These are phyloP conservation scores for Typhlichthys subterraneus DNA, from an alignment of 2,797 vertebrate species.

Conservation along the genomic window DNA sequence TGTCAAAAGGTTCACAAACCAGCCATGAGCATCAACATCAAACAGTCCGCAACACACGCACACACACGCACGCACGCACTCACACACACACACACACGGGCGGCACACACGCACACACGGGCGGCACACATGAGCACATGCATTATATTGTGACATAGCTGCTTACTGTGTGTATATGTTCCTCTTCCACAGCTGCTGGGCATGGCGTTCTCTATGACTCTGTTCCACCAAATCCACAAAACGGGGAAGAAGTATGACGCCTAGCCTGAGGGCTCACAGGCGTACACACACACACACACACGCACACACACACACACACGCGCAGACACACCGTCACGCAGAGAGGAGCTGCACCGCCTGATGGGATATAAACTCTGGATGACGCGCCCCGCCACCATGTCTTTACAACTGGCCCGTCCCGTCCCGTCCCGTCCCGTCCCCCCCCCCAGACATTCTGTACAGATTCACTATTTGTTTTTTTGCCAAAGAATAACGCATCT, in stretches of 20 bases:
- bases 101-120: not conserved
- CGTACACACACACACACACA: too few species aligned
- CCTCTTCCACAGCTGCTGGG: slow-evolving; percentile 88
- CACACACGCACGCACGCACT: not conserved
- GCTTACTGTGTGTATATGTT: slow-evolving; percentile 28
- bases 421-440: too few species aligned
- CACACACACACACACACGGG: not conserved
- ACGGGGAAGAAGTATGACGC: slow-evolving; percentile 97
- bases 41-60: slow-evolving; percentile 15
- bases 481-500: slow-evolving; percentile 80
- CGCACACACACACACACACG: not conserved
- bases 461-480: slow-evolving; percentile 66
- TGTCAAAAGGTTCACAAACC: slow-evolving; percentile 29
- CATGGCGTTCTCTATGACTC: slow-evolving; percentile 98
- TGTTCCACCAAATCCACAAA: slow-evolving; percentile 97
- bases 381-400: slow-evolving; percentile 26
- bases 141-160: slow-evolving; percentile 7
- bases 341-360: slow-evolving; percentile 31
- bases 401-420: slow-evolving; percentile 39
- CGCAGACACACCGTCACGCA: too few species aligned
- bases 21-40: slow-evolving; percentile 22
- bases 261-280: slow-evolving; percentile 61
- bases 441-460: slow-evolving; percentile 67
- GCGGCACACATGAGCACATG: not conserved
- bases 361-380: slow-evolving; percentile 74